Percentiles rank a stretch among this genome's conserved stretches.
These are phyloP conservation scores for Leptinotarsa haldemani DNA, from an alignment of 2,888 invertebrate genomes.

Conservation along the genomic window DNA sequence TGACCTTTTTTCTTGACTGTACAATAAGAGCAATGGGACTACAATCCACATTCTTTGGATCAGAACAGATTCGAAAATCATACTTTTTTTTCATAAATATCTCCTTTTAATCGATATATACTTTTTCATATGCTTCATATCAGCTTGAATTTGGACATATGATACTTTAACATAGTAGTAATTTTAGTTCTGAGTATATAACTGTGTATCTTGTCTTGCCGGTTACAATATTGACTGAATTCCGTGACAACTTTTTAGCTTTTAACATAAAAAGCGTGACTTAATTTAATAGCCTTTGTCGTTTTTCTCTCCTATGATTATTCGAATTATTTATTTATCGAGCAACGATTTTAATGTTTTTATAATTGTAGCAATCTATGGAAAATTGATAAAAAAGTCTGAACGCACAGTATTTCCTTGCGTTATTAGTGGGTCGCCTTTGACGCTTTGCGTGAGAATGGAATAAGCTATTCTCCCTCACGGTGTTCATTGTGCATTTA, in stretches of 20 bases:
- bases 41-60: too few relatives aligned
- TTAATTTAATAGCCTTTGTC: slow-evolving; percentile 44
- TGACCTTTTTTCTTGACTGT: too few relatives aligned
- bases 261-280: slow-evolving; percentile 50
- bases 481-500: slow-evolving; percentile 46
- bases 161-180: background rate
- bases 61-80: too few relatives aligned
- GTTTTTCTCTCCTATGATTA: slow-evolving; percentile 36
- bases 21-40: too few relatives aligned
- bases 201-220: slow-evolving; percentile 19
- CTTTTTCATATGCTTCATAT: too few relatives aligned
- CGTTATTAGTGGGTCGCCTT: slow-evolving; percentile 36
- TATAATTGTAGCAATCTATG: slow-evolving; percentile 53
- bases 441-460: slow-evolving; percentile 45
- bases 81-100: too few relatives aligned
- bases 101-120: too few relatives aligned
- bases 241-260: slow-evolving; percentile 46
- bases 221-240: slow-evolving; percentile 46
- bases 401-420: slow-evolving; percentile 46
- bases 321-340: slow-evolving; percentile 46
- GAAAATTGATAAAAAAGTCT: slow-evolving; percentile 45
- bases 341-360: slow-evolving; percentile 52
- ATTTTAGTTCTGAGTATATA: background rate
- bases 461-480: slow-evolving; percentile 32
- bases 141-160: too few relatives aligned